Percentiles rank a stretch among this genome's conserved stretches.
These are phyloP conservation scores for Cataglyphis albicans DNA, from an alignment of 2,888 invertebrate species.

Conservation along the genomic window DNA sequence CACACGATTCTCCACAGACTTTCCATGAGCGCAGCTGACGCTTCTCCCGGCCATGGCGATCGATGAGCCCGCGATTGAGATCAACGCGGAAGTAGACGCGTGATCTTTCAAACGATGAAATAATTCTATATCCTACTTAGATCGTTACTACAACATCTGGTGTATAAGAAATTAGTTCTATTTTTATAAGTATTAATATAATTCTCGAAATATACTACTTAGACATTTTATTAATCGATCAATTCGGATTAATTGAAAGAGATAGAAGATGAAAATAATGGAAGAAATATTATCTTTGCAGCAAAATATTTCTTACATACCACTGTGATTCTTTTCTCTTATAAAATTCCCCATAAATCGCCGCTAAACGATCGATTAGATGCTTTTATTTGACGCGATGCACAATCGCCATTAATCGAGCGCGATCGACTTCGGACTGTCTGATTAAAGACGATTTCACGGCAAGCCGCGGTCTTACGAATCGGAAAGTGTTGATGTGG, in stretches of 20 bases:
- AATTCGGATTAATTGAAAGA: background rate
- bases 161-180: background rate
- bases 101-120: conserved; percentile 28
- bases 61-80: conserved; percentile 38
- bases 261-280: background rate
- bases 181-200: background rate
- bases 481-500: conserved; percentile 55
- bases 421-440: conserved; percentile 12
- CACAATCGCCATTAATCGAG: conserved; percentile 40
- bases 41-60: conserved; percentile 27
- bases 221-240: background rate
- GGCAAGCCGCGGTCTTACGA: conserved; percentile 32
- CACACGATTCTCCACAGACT: conserved; percentile 41
- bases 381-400: conserved; percentile 26
- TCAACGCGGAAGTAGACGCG: conserved; percentile 27
- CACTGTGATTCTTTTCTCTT: background rate
- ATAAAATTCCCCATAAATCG: background rate
- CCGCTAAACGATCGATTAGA: background rate
- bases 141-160: conserved; percentile 17
- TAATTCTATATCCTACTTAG: background rate
- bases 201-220: background rate
- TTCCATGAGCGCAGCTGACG: conserved; percentile 41
- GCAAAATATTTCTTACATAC: background rate
- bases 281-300: background rate
- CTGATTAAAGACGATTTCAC: conserved; percentile 66